Evolutionary conservation across 2,797 vertebrate species (phyloP).

Genomic region (Aplochiton taeniatus): DNA sequence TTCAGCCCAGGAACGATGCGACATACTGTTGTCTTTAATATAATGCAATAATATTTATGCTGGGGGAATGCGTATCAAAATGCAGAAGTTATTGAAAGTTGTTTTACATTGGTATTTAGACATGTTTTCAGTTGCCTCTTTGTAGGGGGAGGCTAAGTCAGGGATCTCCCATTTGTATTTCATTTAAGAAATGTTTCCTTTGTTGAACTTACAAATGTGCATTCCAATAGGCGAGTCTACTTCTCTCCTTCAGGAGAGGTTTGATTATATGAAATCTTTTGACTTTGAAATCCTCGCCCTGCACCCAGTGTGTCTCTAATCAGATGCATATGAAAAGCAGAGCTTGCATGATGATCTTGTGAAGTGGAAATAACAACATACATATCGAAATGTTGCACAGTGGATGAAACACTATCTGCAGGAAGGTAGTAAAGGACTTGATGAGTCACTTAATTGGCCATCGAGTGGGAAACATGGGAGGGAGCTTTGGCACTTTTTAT

Average conservation of each 20-base stretch:
- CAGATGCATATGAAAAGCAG: slow-evolving; percentile 45
- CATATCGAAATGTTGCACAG: slow-evolving; percentile 40
- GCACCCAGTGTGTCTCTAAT: slow-evolving; percentile 28
- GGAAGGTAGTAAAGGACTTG: slow-evolving; percentile 26
- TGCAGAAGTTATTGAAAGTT: slow-evolving; percentile 14
- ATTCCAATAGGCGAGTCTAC: slow-evolving; percentile 35
- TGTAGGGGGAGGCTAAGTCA: slow-evolving; percentile 12
- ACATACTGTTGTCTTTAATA: neutral
- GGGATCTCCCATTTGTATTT: slow-evolving; percentile 23
- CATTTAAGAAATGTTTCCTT: slow-evolving; percentile 37
- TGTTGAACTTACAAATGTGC: slow-evolving; percentile 42
- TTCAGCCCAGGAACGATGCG: neutral
- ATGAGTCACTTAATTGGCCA: slow-evolving; percentile 45
- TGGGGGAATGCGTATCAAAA: slow-evolving; percentile 36
- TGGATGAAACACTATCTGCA: slow-evolving; percentile 29
- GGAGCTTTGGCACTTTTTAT: slow-evolving; percentile 41
- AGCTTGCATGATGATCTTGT: slow-evolving; percentile 38
- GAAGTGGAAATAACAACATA: slow-evolving; percentile 49
- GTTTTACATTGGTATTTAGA: neutral
- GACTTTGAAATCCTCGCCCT: slow-evolving; percentile 43
- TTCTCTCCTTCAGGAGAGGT: slow-evolving; percentile 29
- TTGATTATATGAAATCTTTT: slow-evolving; percentile 46
- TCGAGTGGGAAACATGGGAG: slow-evolving; percentile 25
- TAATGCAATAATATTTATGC: slow-evolving; percentile 18
- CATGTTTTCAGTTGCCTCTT: neutral